phyloP scores from a whole-genome alignment of 2,113 vertebrate species.

The Chaetodon trifascialis region DNA sequence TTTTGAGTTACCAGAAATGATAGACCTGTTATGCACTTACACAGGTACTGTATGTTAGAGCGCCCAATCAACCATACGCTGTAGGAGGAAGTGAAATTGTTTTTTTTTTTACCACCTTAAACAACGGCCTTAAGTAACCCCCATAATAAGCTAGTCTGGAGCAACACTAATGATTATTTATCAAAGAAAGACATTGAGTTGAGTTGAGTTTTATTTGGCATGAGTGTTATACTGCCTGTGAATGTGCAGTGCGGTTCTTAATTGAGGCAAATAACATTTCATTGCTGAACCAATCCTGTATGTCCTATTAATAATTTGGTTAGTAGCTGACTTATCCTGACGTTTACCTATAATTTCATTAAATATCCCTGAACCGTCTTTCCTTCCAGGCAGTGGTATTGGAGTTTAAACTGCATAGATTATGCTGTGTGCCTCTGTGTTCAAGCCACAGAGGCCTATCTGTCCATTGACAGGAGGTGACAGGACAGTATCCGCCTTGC shows the following conservation, averaged over 20 bases:
- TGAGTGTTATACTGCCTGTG: too few species aligned
- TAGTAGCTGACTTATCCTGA: background rate
- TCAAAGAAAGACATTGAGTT: background rate
- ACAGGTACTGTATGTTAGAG: constrained; percentile 6
- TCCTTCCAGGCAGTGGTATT: constrained; percentile 4
- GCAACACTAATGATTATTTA: constrained; percentile 10
- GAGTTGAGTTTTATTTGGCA: too few species aligned
- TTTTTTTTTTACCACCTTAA: background rate
- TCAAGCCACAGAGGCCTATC: constrained; percentile 17
- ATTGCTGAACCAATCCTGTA: background rate
- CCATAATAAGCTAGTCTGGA: constrained; percentile 20
- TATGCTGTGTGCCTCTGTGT: background rate
- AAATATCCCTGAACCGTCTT: background rate
- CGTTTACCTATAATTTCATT: background rate
- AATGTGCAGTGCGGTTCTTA: background rate
- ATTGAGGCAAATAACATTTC: constrained; percentile 3
- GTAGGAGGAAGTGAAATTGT: constrained; percentile 1
- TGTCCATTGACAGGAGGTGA: constrained; percentile 32
- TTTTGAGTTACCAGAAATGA: constrained; percentile 7
- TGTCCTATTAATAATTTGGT: background rate
- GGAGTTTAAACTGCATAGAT: constrained; percentile 3
- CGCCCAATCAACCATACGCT: background rate
- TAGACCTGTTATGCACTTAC: constrained; percentile 1
- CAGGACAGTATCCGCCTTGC: constrained; percentile 21
- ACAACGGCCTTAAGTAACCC: constrained; percentile 9